A percentile compares a stretch with the other conserved stretches of the same genome.
Conservation (phyloP, 2,888 invertebrate genomes). For the Dicyrtomina minuta region DNA sequence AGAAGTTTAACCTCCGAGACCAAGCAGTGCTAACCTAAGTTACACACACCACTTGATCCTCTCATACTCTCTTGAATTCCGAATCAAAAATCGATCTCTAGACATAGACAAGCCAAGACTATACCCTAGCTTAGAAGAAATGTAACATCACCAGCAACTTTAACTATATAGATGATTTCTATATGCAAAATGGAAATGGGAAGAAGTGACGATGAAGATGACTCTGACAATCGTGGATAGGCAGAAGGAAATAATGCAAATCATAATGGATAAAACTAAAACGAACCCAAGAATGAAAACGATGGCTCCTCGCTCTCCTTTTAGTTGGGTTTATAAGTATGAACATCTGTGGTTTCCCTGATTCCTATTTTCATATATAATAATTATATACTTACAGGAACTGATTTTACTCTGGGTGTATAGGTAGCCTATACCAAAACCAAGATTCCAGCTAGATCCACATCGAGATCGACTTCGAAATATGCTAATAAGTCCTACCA, state of each 20-base stretch:
- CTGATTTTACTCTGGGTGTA: neutral
- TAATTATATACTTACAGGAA: too few relatives aligned
- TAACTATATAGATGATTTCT: too few relatives aligned
- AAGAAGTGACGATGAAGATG: slow-evolving; percentile 30
- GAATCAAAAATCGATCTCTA: slow-evolving; percentile 21
- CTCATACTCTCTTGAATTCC: neutral
- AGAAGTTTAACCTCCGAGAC: too few relatives aligned
- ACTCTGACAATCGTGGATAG: slow-evolving; percentile 18
- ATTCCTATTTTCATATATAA: neutral
- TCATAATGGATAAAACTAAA: neutral
- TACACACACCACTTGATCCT: neutral
- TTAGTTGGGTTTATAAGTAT: neutral
- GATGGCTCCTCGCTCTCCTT: neutral
- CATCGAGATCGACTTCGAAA: too few relatives aligned
- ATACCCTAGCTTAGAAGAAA: too few relatives aligned
- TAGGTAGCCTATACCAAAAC: neutral
- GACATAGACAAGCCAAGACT: neutral
- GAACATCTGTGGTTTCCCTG: neutral
- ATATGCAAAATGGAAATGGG: neutral
- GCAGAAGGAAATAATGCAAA: slow-evolving; percentile 19
- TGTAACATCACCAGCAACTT: too few relatives aligned
- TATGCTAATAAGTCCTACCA: too few relatives aligned
- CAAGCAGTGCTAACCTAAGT: neutral
- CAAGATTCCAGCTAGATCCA: neutral
- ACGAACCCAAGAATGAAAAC: neutral